A percentile compares a stretch with the other conserved stretches of the same genome.
Evolutionary conservation across 2,888 invertebrate species (phyloP).

Genomic region (Crematogaster levior): DNA sequence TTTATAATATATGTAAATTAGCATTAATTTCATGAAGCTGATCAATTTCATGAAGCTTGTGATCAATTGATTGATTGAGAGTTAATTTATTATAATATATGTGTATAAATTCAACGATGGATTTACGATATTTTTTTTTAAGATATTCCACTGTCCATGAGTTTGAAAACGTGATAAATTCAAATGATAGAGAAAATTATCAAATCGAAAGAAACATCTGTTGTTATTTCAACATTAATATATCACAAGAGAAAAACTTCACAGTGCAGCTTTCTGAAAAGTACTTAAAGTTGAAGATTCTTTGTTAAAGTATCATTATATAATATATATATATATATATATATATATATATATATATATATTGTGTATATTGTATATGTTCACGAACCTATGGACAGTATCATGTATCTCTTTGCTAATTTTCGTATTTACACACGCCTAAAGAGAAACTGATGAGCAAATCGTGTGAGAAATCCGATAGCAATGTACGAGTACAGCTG

Average conservation of each 20-base stretch:
- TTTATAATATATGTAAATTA: slow-evolving; percentile 7
- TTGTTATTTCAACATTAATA: slow-evolving; percentile 7
- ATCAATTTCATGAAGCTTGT: too few species aligned
- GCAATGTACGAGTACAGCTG: slow-evolving; percentile 59
- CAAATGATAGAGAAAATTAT: slow-evolving; percentile 8
- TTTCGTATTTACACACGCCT: slow-evolving; percentile 11
- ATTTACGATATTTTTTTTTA: not conserved
- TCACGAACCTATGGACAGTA: slow-evolving; percentile 28
- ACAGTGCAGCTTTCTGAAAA: slow-evolving; percentile 18
- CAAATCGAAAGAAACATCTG: slow-evolving; percentile 21
- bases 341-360: slow-evolving; percentile 19
- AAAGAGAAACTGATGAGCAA: slow-evolving; percentile 15
- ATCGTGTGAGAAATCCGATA: slow-evolving; percentile 18
- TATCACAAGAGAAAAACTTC: not conserved
- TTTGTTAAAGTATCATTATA: slow-evolving; percentile 22
- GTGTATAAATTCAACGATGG: not conserved
- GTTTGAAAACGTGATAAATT: slow-evolving; percentile 31
- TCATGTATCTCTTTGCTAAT: slow-evolving; percentile 20
- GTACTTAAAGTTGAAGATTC: slow-evolving; percentile 8
- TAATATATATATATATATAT: slow-evolving; percentile 10
- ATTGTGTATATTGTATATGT: slow-evolving; percentile 9
- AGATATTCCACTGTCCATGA: slow-evolving; percentile 19
- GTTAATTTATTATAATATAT: slow-evolving; percentile 15
- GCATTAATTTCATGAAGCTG: slow-evolving; percentile 5
- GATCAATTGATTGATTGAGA: slow-evolving; percentile 20